Conservation (phyloP, 2,113 vertebrate species). For the Aptenodytes forsteri region DNA sequence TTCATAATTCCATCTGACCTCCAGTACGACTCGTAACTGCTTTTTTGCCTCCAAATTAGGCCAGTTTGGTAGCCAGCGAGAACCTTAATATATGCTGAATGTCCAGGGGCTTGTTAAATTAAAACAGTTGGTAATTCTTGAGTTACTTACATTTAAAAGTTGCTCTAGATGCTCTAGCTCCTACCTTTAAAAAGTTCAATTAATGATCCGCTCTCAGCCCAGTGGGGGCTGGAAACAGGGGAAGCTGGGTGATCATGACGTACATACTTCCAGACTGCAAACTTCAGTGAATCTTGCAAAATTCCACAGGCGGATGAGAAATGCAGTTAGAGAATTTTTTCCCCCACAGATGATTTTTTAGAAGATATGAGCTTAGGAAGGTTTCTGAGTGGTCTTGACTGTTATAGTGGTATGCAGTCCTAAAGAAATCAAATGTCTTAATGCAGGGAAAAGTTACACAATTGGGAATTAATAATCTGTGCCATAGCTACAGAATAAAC, state of each 20-base stretch:
- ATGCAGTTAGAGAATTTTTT: neutral
- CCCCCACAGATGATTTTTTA: neutral
- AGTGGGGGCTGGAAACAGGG: neutral
- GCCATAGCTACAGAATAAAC: neutral
- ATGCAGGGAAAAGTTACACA: neutral
- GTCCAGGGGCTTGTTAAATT: neutral
- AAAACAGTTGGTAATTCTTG: neutral
- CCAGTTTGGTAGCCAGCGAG: neutral
- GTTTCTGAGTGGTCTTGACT: neutral
- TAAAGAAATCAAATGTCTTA: neutral
- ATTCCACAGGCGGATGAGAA: neutral
- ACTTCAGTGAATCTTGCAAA: neutral
- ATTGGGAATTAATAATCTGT: neutral
- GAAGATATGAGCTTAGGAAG: neutral
- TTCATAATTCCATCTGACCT: neutral
- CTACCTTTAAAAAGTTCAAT: neutral
- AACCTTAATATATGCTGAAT: neutral
- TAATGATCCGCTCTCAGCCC: rapidly evolving
- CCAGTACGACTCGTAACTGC: neutral
- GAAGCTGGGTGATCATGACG: neutral
- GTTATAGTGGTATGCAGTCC: neutral
- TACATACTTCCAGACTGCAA: neutral
- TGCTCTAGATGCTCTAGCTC: neutral
- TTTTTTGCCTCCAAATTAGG: neutral
- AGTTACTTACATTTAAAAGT: neutral